phyloP scores from a whole-genome alignment of 2,113 vertebrate genomes.

The Promerops cafer region DNA sequence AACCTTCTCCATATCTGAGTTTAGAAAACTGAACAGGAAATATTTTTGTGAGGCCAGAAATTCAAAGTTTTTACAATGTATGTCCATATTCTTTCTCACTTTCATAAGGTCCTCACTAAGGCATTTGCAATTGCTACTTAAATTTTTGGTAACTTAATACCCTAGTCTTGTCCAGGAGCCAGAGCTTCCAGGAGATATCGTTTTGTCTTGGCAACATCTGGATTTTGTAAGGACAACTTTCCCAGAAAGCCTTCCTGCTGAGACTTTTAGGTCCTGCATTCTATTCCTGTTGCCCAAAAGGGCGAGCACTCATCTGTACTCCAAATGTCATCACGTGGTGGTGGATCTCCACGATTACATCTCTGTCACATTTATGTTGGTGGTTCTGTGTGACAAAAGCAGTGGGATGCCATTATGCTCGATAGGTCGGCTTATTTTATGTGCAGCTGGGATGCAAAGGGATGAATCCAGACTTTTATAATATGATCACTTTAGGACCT shows the following conservation, averaged over 20 bases:
- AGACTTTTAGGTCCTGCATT: neutral
- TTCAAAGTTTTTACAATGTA: neutral
- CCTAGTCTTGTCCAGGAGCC: neutral
- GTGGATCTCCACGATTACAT: neutral
- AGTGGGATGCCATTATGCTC: neutral
- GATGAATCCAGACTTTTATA: neutral
- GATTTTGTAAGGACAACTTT: neutral
- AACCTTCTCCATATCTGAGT: neutral
- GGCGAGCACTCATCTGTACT: neutral
- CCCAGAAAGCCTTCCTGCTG: neutral
- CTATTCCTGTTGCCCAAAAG: neutral
- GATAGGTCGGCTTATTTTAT: neutral
- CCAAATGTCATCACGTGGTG: neutral
- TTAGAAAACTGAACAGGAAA: neutral
- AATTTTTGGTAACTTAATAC: neutral
- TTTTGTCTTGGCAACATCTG: neutral
- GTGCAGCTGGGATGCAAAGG: neutral
- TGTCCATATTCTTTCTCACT: neutral
- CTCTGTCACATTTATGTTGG: neutral
- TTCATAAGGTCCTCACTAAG: neutral
- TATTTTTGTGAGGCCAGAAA: neutral
- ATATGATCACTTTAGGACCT: neutral
- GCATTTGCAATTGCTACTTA: neutral
- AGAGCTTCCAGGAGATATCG: neutral
- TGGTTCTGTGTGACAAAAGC: neutral